These are phyloP conservation scores for Spea multiplicata DNA, from an alignment of 2,113 vertebrate genomes.

Conservation along the genomic window DNA sequence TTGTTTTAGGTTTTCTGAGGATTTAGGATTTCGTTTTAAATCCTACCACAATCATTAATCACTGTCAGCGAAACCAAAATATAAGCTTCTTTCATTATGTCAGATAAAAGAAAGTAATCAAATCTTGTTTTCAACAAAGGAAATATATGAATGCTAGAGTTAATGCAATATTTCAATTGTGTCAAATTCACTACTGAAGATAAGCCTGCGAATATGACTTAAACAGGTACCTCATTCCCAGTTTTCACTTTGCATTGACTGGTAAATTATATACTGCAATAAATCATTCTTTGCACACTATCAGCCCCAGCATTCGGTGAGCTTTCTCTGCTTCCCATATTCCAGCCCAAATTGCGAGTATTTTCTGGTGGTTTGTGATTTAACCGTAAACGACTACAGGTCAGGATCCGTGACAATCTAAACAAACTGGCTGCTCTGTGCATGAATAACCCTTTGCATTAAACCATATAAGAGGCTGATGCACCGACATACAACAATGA, in stretches of 20 bases:
- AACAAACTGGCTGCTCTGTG: no score
- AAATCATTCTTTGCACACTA: constrained; percentile 3
- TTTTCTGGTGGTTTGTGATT: no score
- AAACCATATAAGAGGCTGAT: no score
- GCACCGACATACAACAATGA: no score
- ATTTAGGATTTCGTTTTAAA: constrained; percentile 12
- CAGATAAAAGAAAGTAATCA: constrained; percentile 38
- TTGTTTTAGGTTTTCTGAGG: constrained; percentile 7
- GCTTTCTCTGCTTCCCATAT: no score
- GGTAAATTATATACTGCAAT: constrained; percentile 8
- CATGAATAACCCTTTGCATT: no score
- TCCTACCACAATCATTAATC: constrained; percentile 35
- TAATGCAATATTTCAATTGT: constrained; percentile 40
- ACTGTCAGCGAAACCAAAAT: constrained; percentile 36
- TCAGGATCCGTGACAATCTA: no score
- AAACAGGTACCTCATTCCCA: constrained; percentile 20
- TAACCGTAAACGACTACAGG: no score
- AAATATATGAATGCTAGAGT: constrained; percentile 34
- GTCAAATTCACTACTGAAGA: constrained; percentile 33
- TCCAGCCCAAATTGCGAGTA: no score
- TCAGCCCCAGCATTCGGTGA: background rate
- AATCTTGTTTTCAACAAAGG: constrained; percentile 36
- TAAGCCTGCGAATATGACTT: constrained; percentile 21
- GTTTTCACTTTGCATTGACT: constrained; percentile 26
- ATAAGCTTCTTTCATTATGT: constrained; percentile 32